These are phyloP conservation scores for Acrocyrtus sp. DNA, from an alignment of 2,888 invertebrate genomes.

Conservation along the genomic window DNA sequence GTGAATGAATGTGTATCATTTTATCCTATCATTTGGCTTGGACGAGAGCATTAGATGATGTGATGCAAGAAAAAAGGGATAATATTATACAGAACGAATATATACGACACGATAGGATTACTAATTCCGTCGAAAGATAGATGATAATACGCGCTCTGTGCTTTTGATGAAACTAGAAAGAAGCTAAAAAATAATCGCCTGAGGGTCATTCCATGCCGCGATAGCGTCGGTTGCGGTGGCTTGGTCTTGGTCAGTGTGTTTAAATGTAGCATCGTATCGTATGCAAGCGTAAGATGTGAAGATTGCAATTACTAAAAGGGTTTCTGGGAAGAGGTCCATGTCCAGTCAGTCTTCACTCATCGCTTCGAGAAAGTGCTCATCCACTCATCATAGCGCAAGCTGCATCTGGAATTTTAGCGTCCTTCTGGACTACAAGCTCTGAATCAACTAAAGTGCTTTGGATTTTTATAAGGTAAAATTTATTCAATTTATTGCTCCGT, in stretches of 20 bases:
- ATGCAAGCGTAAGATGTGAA: not conserved
- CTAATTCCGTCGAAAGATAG: not conserved
- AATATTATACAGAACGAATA: too few species aligned
- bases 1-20: not conserved
- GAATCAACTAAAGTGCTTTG: too few species aligned
- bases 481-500: too few species aligned
- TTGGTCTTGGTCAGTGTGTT: slow-evolving; percentile 31
- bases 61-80: not conserved
- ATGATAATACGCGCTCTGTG: not conserved
- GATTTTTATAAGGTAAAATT: too few species aligned
- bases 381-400: too few species aligned
- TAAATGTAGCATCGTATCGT: not conserved
- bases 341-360: not conserved
- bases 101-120: not conserved
- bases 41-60: not conserved
- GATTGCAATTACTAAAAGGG: not conserved
- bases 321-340: not conserved
- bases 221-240: slow-evolving; percentile 54
- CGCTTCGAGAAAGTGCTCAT: too few species aligned
- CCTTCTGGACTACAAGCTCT: too few species aligned
- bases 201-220: slow-evolving; percentile 53
- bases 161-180: not conserved
- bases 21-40: not conserved
- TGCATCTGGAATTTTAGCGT: too few species aligned
- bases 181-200: slow-evolving; percentile 30